phyloP scores from a whole-genome alignment of 2,797 vertebrate species.

The Mormyrus hasselquistii region DNA sequence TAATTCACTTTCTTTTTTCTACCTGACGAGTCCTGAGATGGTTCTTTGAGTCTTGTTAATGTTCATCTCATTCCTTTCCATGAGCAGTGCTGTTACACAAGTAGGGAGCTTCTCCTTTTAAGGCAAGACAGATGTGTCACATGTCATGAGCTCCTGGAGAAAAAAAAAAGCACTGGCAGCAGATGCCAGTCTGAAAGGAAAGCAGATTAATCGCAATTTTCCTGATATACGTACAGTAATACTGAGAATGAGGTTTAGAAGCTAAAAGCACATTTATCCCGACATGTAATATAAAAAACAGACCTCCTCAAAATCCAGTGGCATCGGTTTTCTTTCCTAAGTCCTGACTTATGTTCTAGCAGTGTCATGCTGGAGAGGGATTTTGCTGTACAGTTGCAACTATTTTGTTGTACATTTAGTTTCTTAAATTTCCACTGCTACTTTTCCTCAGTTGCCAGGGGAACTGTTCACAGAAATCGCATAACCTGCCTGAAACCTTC shows the following conservation, averaged over 20 bases:
- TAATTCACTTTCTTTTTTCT: not conserved
- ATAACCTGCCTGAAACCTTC: not conserved
- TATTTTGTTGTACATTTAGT: not conserved
- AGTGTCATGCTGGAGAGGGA: not conserved
- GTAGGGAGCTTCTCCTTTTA: not conserved
- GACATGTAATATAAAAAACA: not conserved
- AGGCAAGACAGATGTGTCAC: not conserved
- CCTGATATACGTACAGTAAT: not conserved
- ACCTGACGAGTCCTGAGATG: not conserved
- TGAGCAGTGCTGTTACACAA: not conserved
- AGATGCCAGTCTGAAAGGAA: not conserved
- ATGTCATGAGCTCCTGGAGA: not conserved
- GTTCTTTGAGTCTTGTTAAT: conserved; percentile 1
- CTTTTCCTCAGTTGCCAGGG: not conserved
- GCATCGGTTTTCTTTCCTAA: not conserved
- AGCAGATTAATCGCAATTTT: not conserved
- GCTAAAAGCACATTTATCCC: not conserved
- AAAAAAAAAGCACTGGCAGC: not conserved
- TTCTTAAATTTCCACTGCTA: not conserved
- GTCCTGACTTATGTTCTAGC: not conserved
- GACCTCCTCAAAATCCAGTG: not conserved
- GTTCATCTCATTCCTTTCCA: not conserved
- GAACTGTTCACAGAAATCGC: not conserved
- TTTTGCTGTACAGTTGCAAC: not conserved
- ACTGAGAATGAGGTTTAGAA: not conserved